phyloP scores from a whole-genome alignment of 1,140 invertebrate species.

The Medauroidea extradentata region DNA sequence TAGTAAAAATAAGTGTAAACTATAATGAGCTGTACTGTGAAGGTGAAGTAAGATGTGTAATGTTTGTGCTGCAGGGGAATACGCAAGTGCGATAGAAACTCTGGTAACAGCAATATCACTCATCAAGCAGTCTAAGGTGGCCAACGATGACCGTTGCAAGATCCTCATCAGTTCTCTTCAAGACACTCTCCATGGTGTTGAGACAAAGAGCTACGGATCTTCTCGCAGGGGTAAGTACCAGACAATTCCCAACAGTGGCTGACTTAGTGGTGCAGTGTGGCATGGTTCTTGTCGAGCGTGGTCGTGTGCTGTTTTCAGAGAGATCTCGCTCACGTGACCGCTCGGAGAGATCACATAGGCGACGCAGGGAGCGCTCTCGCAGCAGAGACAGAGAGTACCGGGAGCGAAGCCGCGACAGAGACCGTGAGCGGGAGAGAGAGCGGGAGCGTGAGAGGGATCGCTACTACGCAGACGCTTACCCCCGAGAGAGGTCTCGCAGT shows the following conservation, averaged over 20 bases:
- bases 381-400: slow-evolving; percentile 71
- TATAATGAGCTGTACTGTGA: no score
- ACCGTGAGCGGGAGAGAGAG: slow-evolving; percentile 42
- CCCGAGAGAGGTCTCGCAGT: slow-evolving; percentile 42
- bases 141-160: slow-evolving; percentile 96
- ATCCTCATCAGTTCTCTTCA: slow-evolving; percentile 94
- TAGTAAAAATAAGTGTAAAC: no score
- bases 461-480: slow-evolving; percentile 40
- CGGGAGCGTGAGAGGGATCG: slow-evolving; percentile 32
- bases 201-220: slow-evolving; percentile 90
- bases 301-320: slow-evolving; percentile 44
- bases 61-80: slow-evolving; percentile 64
- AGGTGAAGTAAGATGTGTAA: no score
- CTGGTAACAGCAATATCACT: slow-evolving; percentile 96
- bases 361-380: slow-evolving; percentile 69
- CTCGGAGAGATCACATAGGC: slow-evolving; percentile 55
- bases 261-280: no score
- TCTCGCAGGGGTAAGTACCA: slow-evolving; percentile 49
- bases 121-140: slow-evolving; percentile 98
- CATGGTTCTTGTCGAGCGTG: no score
- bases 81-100: slow-evolving; percentile 96
- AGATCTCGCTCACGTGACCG: slow-evolving; percentile 75
- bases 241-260: no score
- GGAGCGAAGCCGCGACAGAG: slow-evolving; percentile 67
- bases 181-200: slow-evolving; percentile 95